Evolutionary conservation across 2,888 invertebrate genomes (phyloP), one percentile per base, ranked within the genome.

Genomic region (Galerucella pusilla): DNA sequence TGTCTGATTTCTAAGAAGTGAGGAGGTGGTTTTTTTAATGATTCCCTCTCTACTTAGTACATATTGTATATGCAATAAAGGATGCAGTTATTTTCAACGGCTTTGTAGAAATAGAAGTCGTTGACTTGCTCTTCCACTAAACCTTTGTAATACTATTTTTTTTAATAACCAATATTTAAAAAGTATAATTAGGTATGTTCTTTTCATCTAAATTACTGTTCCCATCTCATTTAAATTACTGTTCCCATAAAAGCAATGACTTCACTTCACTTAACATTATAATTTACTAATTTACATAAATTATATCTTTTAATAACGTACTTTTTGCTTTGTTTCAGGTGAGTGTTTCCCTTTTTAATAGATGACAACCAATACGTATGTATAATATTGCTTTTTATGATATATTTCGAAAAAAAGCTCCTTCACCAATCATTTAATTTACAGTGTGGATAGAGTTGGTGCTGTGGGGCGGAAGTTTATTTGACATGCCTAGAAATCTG

Each of bases 241-340:
- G 16, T 57, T 57, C 20, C 16, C 16, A 57, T 20, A 57, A 57
- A 57, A 57, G 20, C 35, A 42, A 42, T 42, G 7, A 42, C 35
- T 7, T 54, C 16, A 6, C 6, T 52, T 14, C 4, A 54, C 57
- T 57, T 11, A 1, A 20, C 10, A 20, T 57, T 57, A 57, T 16
- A 20, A 20, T 20, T 5, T 9, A 57, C 10, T 57, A 16, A 57
- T 57, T 57, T 57, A 57, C 20, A 57, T 57, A 57, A 28, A 3
- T 54, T 54, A 7, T 54, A n/a, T 54, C 54, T n/a, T 7, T n/a
- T 57, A 57, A 57, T 57, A 4, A 57, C 16, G 57, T 57, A 57
- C 10, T 57, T 57, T 57, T 16, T 54, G 35, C 20, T 57, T 57
- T 57, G 57, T 57, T 57, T 16, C 57, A 57, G 57, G 57, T 57